Evolutionary conservation across 2,797 vertebrate species (phyloP), one percentile per base, ranked within the genome.

Genomic region (Dicrostonyx torquatus): DNA sequence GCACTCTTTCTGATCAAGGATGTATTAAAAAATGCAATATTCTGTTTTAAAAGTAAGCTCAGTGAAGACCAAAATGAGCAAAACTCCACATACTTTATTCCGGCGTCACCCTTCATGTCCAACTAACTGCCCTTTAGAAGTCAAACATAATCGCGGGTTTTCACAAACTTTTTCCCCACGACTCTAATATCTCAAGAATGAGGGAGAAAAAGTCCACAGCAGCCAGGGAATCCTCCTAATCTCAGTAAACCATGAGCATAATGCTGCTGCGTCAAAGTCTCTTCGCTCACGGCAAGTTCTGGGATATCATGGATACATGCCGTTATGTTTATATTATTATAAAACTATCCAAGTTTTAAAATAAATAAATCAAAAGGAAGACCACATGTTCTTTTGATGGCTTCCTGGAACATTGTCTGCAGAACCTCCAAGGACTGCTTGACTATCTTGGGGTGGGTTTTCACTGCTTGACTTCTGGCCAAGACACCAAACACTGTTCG

Each of bases 81-180:
- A 94, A 95, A 73, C 50, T 37, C 34, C n/a, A 83, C 15, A 73
- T 48, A 68, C 53, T 93, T 80, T 92, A 75, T 84, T 70, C 77
- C 50, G 75, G 26, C 34, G 10, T 80, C 10, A 53, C 6, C 13
- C 12, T 87, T 90, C 66, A 86, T 73, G 82, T 85, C 18, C 78
- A 78, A n/a, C 11, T 78, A 78, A n/a, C 11, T 78, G 43, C 73
- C 22, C 77, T 94, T 78, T 87, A 72, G 5, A 90, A 79, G 18
- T 87, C 17, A 68, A 58, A 90, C 68, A 5, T 6, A 64, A 37
- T 40, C 24, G 78, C 14, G 1, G 15, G 82, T 60, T 87, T 72
- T 91, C 60, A 89, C 9, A 86, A 50, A 88, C 68, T 5, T 15
- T 72, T 76, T 84, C 64, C 18, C 37, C 17, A 58, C 79, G 84